Conservation (phyloP, 2,888 invertebrate genomes). For the Enchytraeus crypticus region DNA sequence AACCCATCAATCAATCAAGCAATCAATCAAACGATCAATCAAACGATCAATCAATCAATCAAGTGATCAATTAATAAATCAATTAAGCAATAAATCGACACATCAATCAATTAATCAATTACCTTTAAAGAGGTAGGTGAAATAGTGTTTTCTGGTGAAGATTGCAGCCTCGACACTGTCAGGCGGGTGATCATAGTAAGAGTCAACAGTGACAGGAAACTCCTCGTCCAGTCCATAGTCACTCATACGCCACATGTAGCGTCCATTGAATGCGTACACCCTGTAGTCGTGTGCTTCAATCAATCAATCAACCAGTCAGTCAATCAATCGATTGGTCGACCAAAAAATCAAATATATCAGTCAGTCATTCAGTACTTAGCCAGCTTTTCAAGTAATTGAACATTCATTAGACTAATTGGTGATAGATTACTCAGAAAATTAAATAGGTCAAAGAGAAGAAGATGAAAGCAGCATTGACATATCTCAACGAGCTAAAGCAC, state of each 20-base stretch:
- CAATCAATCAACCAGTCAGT: slow-evolving; percentile 2
- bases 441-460: no score
- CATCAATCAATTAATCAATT: no score
- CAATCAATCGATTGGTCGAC: no score
- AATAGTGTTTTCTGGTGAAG: slow-evolving; percentile 32
- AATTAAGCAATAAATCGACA: no score
- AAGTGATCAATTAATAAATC: no score
- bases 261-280: slow-evolving; percentile 22
- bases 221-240: slow-evolving; percentile 31
- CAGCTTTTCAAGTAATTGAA: neutral
- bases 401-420: neutral
- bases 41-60: no score
- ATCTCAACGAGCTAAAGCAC: no score
- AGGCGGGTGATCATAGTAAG: slow-evolving; percentile 33
- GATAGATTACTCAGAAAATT: neutral
- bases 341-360: no score
- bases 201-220: slow-evolving; percentile 31
- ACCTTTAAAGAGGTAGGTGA: slow-evolving; percentile 43
- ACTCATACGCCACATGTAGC: slow-evolving; percentile 23
- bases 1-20: no score
- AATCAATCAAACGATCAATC: no score
- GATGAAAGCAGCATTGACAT: no score
- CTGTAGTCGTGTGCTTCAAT: slow-evolving; percentile 20
- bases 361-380: neutral
- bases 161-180: slow-evolving; percentile 34